These are phyloP conservation scores for Cataglyphis hispanica DNA, from an alignment of 1,140 invertebrate genomes.

Conservation along the genomic window DNA sequence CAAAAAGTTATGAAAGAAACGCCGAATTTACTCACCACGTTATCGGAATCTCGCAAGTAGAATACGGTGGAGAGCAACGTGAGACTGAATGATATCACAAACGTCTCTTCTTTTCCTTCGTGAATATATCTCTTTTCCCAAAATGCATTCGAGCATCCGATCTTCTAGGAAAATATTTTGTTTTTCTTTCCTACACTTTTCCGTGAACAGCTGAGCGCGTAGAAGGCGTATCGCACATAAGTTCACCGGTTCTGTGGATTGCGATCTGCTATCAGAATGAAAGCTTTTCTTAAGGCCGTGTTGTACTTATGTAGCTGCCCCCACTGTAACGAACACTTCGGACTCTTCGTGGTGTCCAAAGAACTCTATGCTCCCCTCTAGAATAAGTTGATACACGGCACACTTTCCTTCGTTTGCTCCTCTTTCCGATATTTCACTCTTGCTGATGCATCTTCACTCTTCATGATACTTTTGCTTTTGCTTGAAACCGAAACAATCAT, in stretches of 20 bases:
- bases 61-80: not conserved
- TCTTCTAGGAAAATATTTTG: not conserved
- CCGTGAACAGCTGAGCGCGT: not conserved
- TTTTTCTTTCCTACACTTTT: not conserved
- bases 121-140: not conserved
- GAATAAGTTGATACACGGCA: conserved; percentile 65
- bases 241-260: conserved; percentile 79
- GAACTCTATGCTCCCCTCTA: conserved; percentile 64
- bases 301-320: conserved; percentile 83
- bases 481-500: conserved; percentile 3
- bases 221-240: conserved; percentile 9
- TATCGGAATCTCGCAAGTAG: not conserved
- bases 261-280: conserved; percentile 84
- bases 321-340: conserved; percentile 74
- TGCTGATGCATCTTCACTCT: conserved; percentile 16
- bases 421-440: conserved; percentile 39
- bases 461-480: conserved; percentile 55
- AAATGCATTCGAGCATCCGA: not conserved
- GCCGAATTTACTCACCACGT: conserved; percentile 26
- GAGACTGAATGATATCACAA: not conserved
- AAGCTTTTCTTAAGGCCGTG: conserved; percentile 84
- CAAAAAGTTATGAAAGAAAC: not conserved
- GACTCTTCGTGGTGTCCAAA: conserved; percentile 50
- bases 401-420: conserved; percentile 68
- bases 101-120: conserved; percentile 5